These are phyloP conservation scores for Catonia carolina DNA, from an alignment of 2,888 invertebrate species.

Conservation along the genomic window DNA sequence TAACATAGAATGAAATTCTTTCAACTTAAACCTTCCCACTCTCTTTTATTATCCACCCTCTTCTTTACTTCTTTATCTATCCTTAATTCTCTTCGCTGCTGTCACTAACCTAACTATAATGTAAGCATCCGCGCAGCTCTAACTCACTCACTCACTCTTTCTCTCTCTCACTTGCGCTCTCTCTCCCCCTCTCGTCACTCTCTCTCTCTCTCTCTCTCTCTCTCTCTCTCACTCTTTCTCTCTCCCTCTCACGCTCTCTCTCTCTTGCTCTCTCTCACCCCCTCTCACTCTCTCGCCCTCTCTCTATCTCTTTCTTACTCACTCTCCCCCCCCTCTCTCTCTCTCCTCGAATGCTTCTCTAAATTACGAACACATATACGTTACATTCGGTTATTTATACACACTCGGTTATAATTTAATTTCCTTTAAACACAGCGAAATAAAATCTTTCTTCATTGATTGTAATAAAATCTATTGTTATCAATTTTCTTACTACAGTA, in stretches of 20 bases:
- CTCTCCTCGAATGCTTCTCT: not conserved
- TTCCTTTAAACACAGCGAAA: no score
- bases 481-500: no score
- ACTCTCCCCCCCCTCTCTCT: not conserved
- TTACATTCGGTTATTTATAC: no score
- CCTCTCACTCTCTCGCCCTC: no score
- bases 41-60: slow-evolving; percentile 5
- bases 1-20: not conserved
- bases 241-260: not conserved
- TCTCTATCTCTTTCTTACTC: no score
- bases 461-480: no score
- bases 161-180: not conserved
- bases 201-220: slow-evolving; percentile 7
- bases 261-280: not conserved
- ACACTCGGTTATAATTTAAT: no score
- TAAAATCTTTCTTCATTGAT: no score
- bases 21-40: not conserved
- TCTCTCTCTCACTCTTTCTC: slow-evolving; percentile 8
- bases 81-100: not conserved
- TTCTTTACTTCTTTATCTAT: slow-evolving; percentile 2
- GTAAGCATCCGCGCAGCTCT: not conserved
- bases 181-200: no score
- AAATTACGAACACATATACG: no score
- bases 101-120: not conserved
- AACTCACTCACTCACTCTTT: not conserved